A percentile compares a stretch with the other conserved stretches of the same genome.
phyloP scores from a whole-genome alignment of 2,797 vertebrate genomes.

The Cryptoblepharus egeriae region DNA sequence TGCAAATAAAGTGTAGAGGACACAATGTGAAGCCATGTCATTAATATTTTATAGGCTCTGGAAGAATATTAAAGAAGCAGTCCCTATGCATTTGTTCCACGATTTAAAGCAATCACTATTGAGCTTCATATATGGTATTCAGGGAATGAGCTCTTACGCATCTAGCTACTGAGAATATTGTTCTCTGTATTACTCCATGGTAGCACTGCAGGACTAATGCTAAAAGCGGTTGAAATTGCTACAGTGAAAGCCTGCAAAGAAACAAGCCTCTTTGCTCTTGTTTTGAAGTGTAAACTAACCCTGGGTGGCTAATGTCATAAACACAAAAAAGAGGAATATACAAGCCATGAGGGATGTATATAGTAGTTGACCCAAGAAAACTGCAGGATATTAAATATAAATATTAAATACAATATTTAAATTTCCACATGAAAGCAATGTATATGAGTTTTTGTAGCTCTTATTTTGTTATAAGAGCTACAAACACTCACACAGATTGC shows the following conservation, averaged over 20 bases:
- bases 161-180: neutral
- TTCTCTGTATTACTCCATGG: neutral
- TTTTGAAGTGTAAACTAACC: neutral
- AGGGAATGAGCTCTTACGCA: neutral
- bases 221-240: neutral
- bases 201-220: neutral
- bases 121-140: neutral
- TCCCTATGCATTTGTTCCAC: neutral
- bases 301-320: too few species aligned
- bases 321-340: too few species aligned
- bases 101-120: neutral
- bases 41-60: neutral
- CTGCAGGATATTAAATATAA: too few species aligned
- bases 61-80: neutral
- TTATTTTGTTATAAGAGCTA: too few species aligned
- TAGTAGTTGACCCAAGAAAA: too few species aligned
- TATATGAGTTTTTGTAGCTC: too few species aligned
- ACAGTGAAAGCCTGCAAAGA: too few species aligned
- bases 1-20: neutral
- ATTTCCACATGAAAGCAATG: too few species aligned
- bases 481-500: too few species aligned
- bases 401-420: too few species aligned
- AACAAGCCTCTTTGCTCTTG: too few species aligned
- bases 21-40: neutral
- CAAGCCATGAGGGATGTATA: too few species aligned